Evolutionary conservation across 2,888 invertebrate genomes (phyloP).

Genomic region (Xylota sylvarum): DNA sequence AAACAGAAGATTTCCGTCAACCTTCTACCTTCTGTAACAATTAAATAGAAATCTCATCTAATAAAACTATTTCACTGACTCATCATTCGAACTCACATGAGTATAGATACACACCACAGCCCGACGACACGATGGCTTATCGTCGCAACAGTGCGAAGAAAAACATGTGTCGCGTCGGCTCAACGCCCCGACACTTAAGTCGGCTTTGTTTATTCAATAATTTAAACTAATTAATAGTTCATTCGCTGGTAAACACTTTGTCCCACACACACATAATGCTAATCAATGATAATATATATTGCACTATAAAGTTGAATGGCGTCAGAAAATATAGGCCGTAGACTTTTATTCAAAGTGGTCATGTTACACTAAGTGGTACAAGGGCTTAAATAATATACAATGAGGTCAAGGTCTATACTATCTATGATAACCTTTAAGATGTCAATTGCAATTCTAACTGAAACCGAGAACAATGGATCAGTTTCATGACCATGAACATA

Average conservation of each 20-base stretch:
- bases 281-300: constrained; percentile 6
- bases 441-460: neutral
- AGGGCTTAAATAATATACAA: neutral
- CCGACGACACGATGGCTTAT: neutral
- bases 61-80: neutral
- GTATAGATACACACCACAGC: neutral
- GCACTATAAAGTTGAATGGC: neutral
- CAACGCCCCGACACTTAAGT: constrained; percentile 20
- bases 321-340: neutral
- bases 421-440: neutral
- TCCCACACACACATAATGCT: constrained; percentile 14
- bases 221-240: constrained; percentile 51
- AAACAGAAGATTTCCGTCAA: neutral
- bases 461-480: no score
- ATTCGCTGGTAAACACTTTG: constrained; percentile 17
- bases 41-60: neutral
- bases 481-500: neutral
- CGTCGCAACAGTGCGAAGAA: neutral
- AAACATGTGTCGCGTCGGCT: constrained; percentile 21
- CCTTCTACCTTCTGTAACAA: neutral
- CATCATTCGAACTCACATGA: constrained; percentile 22
- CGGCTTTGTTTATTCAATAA: constrained; percentile 48
- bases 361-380: neutral
- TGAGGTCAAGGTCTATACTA: neutral
- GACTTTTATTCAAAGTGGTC: neutral